A percentile compares a stretch with the other conserved stretches of the same genome.
Conservation (phyloP, 1,140 invertebrate species). For the Pogonus chalceus region DNA sequence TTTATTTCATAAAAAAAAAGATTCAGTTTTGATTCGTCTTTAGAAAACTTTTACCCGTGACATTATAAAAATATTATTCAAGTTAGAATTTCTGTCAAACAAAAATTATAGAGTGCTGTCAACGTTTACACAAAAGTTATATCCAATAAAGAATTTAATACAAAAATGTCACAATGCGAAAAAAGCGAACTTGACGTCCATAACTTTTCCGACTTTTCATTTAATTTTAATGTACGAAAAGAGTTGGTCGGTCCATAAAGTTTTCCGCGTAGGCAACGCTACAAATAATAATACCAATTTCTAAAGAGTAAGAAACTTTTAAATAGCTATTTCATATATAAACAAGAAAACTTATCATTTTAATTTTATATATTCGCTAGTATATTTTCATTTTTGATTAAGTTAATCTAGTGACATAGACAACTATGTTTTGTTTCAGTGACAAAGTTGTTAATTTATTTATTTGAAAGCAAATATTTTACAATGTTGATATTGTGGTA, state of each 20-base stretch:
- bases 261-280: background rate
- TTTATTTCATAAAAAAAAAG: too few species aligned
- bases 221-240: background rate
- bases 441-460: too few species aligned
- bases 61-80: too few species aligned
- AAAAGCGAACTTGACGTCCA: background rate
- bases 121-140: background rate
- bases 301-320: background rate
- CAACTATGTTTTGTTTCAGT: too few species aligned
- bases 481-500: too few species aligned
- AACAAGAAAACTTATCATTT: background rate
- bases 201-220: background rate
- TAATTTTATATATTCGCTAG: background rate
- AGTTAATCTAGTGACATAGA: too few species aligned
- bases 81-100: too few species aligned
- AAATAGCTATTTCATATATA: background rate
- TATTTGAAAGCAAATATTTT: too few species aligned
- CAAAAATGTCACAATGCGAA: background rate
- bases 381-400: too few species aligned
- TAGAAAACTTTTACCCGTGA: too few species aligned
- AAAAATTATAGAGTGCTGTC: background rate
- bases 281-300: background rate
- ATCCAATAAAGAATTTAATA: background rate
- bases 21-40: too few species aligned
- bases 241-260: background rate